Evolutionary conservation across 1,140 invertebrate genomes (phyloP).

Genomic region (Caenorhabditis inopinata): DNA sequence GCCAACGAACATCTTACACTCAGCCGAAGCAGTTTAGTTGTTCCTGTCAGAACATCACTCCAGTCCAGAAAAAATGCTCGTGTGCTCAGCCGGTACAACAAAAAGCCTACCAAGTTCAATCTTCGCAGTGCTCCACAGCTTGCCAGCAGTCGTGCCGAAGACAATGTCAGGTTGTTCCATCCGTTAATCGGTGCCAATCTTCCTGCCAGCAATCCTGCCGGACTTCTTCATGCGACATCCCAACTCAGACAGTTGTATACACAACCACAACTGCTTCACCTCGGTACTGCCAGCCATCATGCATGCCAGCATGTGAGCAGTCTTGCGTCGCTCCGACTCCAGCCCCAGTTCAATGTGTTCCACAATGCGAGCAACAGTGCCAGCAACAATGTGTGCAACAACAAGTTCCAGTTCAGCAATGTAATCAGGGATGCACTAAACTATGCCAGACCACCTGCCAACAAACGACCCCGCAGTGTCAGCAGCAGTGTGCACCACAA

Average conservation of each 20-base stretch:
- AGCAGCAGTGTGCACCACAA: conserved; percentile 23
- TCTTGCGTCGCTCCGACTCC: conserved; percentile 4
- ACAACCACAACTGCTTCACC: not conserved
- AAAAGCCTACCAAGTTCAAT: conserved; percentile 23
- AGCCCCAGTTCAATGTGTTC: conserved; percentile 41
- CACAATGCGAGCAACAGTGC: conserved; percentile 43
- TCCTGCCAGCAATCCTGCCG: conserved; percentile 25
- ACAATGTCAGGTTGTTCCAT: conserved; percentile 35
- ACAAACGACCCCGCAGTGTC: not conserved
- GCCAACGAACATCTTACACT: not conserved
- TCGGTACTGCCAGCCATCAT: conserved; percentile 7
- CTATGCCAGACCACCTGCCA: conserved; percentile 36
- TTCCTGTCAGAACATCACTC: conserved; percentile 22
- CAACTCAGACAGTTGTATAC: conserved; percentile 16
- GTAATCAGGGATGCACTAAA: conserved; percentile 26
- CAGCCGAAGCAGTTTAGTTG: conserved; percentile 12
- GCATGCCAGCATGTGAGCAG: conserved; percentile 17
- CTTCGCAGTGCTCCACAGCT: conserved; percentile 42
- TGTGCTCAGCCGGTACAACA: not conserved
- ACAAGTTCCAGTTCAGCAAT: conserved; percentile 37
- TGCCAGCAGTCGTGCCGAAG: conserved; percentile 35
- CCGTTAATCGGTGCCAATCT: conserved; percentile 34
- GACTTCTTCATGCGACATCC: conserved; percentile 8
- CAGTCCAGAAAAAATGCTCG: not conserved
- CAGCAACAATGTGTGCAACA: conserved; percentile 32